Evolutionary conservation across 2,888 invertebrate species (phyloP).

Genomic region (Drosophila aldrichi): DNA sequence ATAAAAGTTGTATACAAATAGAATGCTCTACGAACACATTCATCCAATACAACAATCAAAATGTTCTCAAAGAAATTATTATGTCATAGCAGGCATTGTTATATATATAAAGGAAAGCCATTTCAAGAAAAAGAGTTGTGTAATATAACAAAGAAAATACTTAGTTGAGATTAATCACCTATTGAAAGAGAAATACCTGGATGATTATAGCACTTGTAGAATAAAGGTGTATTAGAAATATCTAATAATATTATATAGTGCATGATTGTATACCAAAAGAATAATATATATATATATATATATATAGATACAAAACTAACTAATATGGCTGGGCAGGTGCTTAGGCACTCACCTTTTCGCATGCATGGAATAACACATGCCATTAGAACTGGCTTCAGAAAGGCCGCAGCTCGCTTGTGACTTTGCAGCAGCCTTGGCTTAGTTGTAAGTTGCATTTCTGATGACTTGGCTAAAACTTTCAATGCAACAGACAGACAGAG

Average conservation of each 20-base stretch:
- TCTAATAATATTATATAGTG: not conserved
- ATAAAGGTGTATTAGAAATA: not conserved
- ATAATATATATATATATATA: no score
- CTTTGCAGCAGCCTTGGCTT: slow-evolving; percentile 51
- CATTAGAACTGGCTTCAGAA: slow-evolving; percentile 37
- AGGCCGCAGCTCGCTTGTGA: slow-evolving; percentile 24
- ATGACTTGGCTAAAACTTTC: slow-evolving; percentile 54
- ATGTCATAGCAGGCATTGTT: not conserved
- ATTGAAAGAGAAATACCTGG: not conserved
- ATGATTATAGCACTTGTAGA: no score
- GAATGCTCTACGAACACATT: no score
- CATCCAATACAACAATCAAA: no score
- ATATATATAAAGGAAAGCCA: not conserved
- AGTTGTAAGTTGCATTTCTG: slow-evolving; percentile 48
- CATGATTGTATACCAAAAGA: not conserved
- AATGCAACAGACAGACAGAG: slow-evolving; percentile 23
- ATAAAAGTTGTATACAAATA: not conserved
- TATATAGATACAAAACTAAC: not conserved
- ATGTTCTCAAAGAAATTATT: not conserved
- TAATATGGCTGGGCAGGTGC: not conserved
- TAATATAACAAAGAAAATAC: not conserved
- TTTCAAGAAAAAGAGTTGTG: not conserved
- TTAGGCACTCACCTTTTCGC: slow-evolving; percentile 13
- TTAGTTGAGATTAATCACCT: not conserved
- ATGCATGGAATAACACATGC: slow-evolving; percentile 29